Base-by-base conservation (phyloP, 2,888 invertebrate species). In the Leucophenga maculata region DNA sequence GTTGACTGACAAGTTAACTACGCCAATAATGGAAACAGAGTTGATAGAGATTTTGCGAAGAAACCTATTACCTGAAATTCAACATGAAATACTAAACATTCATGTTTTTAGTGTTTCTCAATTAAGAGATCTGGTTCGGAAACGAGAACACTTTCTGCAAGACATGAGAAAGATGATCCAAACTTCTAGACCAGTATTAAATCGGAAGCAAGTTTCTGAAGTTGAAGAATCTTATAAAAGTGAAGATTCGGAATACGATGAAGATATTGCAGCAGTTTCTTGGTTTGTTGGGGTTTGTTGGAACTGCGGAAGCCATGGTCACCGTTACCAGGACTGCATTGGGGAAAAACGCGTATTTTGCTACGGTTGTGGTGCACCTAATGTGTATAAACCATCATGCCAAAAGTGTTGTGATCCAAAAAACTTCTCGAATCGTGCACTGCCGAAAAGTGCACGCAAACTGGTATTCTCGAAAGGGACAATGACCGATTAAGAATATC, bases 341-440 rank as follows among this genome's bases (percentile, higher is more conserved):
- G 52, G 20, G 6, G 46, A 64, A 3, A 26, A 54, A 54, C 62
- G 16, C 16, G 22, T 68, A 54, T 68, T 68, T 54, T 68, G 68
- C 46, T 68, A 68, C 16, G 68, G 68, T 20, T 68, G 64, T 55
- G 68, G 68, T 3, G n/a, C 44, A 64, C 39, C 55, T 3, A 64
- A 68, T 44, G 54, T 46, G 1, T 68, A 26, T 44, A 68, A 68
- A 31, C 68, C 52, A n/a, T 44, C 62, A 18, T 68, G 68, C 60
- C n/a, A n/a, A 44, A 54, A 20, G 6, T 68, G 64, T n/a, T 31
- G 62, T 54, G 64, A 44, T 3, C 8, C 32, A 32, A 32, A 32
- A 32, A 32, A 32, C 32, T 32, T 32, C 6, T 32, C 32, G 8
- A 32, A 32, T 32, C 32, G 32, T 32, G 32, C 32, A 32, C 32